Evolutionary conservation across 2,888 invertebrate genomes (phyloP).

Genomic region (Smittia aterrima): DNA sequence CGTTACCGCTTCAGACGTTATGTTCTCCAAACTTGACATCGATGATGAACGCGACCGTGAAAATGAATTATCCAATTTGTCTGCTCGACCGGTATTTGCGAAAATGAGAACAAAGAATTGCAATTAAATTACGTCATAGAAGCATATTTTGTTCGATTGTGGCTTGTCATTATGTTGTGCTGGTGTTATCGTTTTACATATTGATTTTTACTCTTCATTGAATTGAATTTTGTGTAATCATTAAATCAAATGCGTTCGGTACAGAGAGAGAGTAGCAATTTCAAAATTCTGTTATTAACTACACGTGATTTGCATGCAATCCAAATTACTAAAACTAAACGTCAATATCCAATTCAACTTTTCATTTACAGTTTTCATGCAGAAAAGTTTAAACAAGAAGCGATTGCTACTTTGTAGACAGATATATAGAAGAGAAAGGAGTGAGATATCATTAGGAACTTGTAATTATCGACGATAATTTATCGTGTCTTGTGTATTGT

Average conservation of each 20-base stretch:
- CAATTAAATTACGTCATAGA: not conserved
- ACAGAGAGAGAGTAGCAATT: no score
- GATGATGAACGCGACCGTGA: slow-evolving; percentile 95
- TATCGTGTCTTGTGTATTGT: no score
- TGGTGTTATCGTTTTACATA: slow-evolving; percentile 9
- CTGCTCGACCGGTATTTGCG: slow-evolving; percentile 68
- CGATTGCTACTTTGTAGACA: no score
- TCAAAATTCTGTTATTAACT: no score
- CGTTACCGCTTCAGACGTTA: slow-evolving; percentile 92
- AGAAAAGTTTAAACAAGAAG: no score
- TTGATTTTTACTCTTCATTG: slow-evolving; percentile 6
- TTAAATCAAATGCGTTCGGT: not conserved
- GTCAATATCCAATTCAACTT: not conserved
- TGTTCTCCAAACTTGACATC: slow-evolving; percentile 97
- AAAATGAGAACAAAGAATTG: slow-evolving; percentile 42
- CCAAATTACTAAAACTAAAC: not conserved
- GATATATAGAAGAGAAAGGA: no score
- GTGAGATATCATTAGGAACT: no score
- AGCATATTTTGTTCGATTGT: not conserved
- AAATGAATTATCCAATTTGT: slow-evolving; percentile 95
- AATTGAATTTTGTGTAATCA: not conserved
- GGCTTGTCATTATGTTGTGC: not conserved
- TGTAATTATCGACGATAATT: no score
- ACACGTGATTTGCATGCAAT: not conserved
- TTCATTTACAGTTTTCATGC: not conserved